A percentile compares a stretch with the other conserved stretches of the same genome.
Conservation (phyloP, 2,888 invertebrate genomes). For the Hermaeophaga mercurialis region DNA sequence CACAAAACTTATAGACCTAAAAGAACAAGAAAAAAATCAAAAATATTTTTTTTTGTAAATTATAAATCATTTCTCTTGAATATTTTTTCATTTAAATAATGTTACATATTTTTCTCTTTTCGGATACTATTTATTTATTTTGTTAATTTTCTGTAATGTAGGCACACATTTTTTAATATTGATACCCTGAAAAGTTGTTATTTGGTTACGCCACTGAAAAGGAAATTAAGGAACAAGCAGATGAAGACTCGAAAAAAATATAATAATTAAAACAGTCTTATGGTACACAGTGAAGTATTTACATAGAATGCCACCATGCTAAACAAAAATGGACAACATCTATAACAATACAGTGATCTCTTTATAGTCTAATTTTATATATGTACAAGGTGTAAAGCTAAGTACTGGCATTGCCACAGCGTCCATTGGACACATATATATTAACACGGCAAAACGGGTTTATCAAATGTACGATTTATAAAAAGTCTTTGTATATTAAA, state of each 20-base stretch:
- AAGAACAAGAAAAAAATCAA: too few relatives aligned
- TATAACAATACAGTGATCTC: slow-evolving; percentile 53
- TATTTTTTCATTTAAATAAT: too few relatives aligned
- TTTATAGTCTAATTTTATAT: slow-evolving; percentile 31
- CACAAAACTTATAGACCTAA: too few relatives aligned
- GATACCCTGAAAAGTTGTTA: too few relatives aligned
- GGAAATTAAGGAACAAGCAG: slow-evolving; percentile 39
- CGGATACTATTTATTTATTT: too few relatives aligned
- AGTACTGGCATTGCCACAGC: slow-evolving; percentile 55
- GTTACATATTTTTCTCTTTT: too few relatives aligned
- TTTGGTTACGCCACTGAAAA: not conserved
- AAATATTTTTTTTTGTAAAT: too few relatives aligned
- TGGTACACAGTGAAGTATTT: slow-evolving; percentile 53
- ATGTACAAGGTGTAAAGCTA: slow-evolving; percentile 52
- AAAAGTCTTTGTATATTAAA: not conserved
- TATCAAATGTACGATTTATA: slow-evolving; percentile 14
- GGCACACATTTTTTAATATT: not conserved
- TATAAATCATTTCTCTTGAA: too few relatives aligned
- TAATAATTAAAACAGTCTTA: slow-evolving; percentile 55
- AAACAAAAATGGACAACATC: slow-evolving; percentile 53
- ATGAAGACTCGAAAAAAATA: slow-evolving; percentile 40
- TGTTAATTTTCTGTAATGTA: too few relatives aligned
- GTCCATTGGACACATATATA: slow-evolving; percentile 51
- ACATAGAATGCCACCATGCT: slow-evolving; percentile 50
- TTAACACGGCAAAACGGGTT: slow-evolving; percentile 39